Percentiles rank a stretch among this genome's conserved stretches.
phyloP scores from a whole-genome alignment of 1,140 invertebrate species.

The Galleria mellonella region DNA sequence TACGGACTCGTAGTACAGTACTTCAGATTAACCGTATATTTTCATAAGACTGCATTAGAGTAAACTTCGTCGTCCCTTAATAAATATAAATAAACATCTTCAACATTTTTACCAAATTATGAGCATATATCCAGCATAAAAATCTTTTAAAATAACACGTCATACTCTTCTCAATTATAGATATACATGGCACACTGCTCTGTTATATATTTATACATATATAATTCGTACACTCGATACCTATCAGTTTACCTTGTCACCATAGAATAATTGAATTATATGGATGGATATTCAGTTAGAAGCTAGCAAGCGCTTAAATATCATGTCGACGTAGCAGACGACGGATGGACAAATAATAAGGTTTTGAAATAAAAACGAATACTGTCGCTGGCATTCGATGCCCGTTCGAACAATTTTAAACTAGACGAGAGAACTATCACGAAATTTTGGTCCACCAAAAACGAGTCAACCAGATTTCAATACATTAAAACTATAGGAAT shows the following conservation, averaged over 20 bases:
- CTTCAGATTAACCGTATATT: slow-evolving; percentile 14
- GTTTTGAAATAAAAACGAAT: slow-evolving; percentile 22
- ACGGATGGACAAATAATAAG: slow-evolving; percentile 45
- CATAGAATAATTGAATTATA: slow-evolving; percentile 73
- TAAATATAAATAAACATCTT: slow-evolving; percentile 70
- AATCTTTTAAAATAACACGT: slow-evolving; percentile 69
- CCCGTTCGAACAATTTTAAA: slow-evolving; percentile 26
- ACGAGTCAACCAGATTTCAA: slow-evolving; percentile 45
- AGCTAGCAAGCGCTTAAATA: slow-evolving; percentile 64
- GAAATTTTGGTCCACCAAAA: slow-evolving; percentile 56
- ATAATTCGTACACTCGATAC: slow-evolving; percentile 56
- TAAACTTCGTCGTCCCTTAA: slow-evolving; percentile 39
- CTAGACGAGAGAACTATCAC: slow-evolving; percentile 49
- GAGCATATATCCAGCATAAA: slow-evolving; percentile 70
- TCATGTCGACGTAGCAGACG: slow-evolving; percentile 42
- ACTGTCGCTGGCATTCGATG: slow-evolving; percentile 42
- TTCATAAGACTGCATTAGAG: slow-evolving; percentile 36
- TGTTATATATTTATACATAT: slow-evolving; percentile 59
- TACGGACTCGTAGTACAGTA: slow-evolving; percentile 1
- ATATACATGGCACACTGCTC: slow-evolving; percentile 71
- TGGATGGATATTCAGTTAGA: slow-evolving; percentile 70
- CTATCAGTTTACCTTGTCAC: slow-evolving; percentile 70
- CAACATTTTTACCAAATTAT: slow-evolving; percentile 70
- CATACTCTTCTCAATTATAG: slow-evolving; percentile 59
- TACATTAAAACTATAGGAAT: slow-evolving; percentile 64